These are phyloP conservation scores for Bacillus rossius DNA, from an alignment of 1,140 invertebrate species.

Conservation along the genomic window DNA sequence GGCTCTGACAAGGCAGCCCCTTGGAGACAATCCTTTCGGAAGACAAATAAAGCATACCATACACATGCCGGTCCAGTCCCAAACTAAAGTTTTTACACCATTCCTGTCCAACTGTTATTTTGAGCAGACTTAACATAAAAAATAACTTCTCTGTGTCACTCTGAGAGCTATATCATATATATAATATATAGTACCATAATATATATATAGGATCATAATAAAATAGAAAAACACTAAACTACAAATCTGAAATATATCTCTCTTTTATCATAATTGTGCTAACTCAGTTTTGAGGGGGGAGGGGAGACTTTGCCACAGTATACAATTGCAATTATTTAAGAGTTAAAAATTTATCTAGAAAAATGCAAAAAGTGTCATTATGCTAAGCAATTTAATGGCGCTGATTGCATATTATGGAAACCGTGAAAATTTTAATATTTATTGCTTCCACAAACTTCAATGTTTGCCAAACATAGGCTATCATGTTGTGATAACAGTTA, in stretches of 20 bases:
- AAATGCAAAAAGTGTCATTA: constrained; percentile 20
- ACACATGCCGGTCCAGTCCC: constrained; percentile 16
- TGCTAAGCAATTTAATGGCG: constrained; percentile 12
- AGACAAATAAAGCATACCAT: constrained; percentile 11
- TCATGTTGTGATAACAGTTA: no score
- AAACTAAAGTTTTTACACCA: constrained; percentile 23
- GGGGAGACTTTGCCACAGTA: constrained; percentile 21
- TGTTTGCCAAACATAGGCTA: no score
- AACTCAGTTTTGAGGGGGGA: constrained; percentile 16
- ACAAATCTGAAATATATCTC: constrained; percentile 24
- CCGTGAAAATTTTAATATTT: background rate
- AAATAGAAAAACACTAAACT: constrained; percentile 32
- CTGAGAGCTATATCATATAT: constrained; percentile 27
- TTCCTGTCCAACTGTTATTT: constrained; percentile 2
- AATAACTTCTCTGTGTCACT: constrained; percentile 29
- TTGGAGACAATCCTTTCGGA: constrained; percentile 2
- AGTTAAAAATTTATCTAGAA: constrained; percentile 18
- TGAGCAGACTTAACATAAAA: constrained; percentile 30
- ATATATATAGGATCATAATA: constrained; percentile 30
- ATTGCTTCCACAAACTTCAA: no score
- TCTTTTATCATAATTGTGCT: constrained; percentile 23
- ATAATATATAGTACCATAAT: constrained; percentile 28
- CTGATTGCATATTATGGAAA: constrained; percentile 9
- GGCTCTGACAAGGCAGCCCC: no score
- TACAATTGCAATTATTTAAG: constrained; percentile 21